These are phyloP conservation scores for Pangasius mekongensis DNA, from an alignment of 2,797 vertebrate species.

Conservation along the genomic window DNA sequence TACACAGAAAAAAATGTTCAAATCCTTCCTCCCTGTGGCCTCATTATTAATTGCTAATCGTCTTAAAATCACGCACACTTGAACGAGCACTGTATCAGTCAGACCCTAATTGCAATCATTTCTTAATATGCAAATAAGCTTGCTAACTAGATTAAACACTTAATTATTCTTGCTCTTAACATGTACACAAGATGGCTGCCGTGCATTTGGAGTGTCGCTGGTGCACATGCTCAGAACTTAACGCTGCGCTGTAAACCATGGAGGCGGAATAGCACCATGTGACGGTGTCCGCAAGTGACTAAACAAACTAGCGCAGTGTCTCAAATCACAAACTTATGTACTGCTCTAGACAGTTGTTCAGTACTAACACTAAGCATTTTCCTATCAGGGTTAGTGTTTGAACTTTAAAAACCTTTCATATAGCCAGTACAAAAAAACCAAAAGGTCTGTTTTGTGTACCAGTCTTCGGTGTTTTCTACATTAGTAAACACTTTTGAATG, in stretches of 20 bases:
- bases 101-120: neutral
- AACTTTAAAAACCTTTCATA: neutral
- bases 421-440: neutral
- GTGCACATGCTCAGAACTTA: neutral
- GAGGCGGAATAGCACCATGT: no score
- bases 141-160: neutral
- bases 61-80: neutral
- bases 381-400: neutral
- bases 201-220: neutral
- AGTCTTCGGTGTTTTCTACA: neutral
- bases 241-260: no score
- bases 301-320: neutral
- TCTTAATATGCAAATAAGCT: conserved; percentile 9
- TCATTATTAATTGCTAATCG: neutral
- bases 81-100: neutral
- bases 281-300: neutral
- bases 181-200: neutral
- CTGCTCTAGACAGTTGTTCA: neutral
- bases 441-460: neutral
- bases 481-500: neutral
- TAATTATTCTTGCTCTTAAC: neutral
- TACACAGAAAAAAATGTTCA: neutral
- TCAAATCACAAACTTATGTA: neutral
- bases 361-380: neutral
- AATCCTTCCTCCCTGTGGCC: neutral